Evolutionary conservation across 1,140 invertebrate species (phyloP).

Genomic region (Temnothorax nylanderi): DNA sequence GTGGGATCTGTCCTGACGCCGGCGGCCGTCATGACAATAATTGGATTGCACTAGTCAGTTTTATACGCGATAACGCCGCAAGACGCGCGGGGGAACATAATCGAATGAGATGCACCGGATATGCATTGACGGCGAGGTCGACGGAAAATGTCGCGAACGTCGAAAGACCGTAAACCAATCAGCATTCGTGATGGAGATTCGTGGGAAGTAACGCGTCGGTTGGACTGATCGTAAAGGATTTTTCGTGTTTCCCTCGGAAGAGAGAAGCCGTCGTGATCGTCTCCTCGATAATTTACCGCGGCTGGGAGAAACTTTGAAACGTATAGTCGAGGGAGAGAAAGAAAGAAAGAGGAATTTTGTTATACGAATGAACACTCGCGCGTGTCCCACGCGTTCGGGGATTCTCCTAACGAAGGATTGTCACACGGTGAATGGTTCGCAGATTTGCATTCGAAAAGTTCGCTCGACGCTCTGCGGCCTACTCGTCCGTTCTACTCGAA

Average conservation of each 20-base stretch:
- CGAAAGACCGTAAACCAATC: slow-evolving; percentile 52
- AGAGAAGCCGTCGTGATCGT: neutral
- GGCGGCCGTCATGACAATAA: slow-evolving; percentile 59
- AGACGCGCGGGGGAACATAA: slow-evolving; percentile 69
- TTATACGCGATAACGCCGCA: slow-evolving; percentile 71
- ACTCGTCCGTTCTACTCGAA: neutral
- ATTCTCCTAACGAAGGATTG: slow-evolving; percentile 39
- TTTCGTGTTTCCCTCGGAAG: neutral
- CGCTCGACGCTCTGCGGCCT: neutral
- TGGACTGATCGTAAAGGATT: neutral
- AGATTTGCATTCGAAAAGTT: slow-evolving; percentile 29
- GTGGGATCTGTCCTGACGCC: slow-evolving; percentile 38
- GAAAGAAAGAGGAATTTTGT: slow-evolving; percentile 1
- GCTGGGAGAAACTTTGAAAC: neutral
- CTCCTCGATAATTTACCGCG: neutral
- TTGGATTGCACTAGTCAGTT: slow-evolving; percentile 69
- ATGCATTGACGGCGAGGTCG: slow-evolving; percentile 53
- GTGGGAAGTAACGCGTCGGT: neutral
- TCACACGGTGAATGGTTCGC: neutral
- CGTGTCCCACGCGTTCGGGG: neutral
- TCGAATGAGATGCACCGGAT: slow-evolving; percentile 70
- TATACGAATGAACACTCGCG: neutral
- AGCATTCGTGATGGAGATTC: slow-evolving; percentile 7
- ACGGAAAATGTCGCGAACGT: neutral
- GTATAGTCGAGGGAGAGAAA: neutral